Evolutionary conservation across 2,888 invertebrate species (phyloP), one percentile per base, ranked within the genome.

Genomic region (Conomelus anceps): DNA sequence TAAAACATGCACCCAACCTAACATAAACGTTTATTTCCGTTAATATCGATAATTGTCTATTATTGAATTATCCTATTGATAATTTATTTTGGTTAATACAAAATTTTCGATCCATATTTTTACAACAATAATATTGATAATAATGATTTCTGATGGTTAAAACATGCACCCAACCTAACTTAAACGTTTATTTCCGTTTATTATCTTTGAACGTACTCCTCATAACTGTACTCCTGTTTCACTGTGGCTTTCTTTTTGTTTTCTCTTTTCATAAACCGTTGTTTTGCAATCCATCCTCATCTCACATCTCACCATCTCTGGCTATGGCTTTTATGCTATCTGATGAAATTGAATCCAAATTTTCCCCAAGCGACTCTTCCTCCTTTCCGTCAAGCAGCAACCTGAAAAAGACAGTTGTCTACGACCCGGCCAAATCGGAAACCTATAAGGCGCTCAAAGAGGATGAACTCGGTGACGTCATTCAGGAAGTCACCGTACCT

Each of bases 401-500:
- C 22, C 29, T 86, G 93, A 96, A 95, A 95, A 96, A 96, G 93
- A 96, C 96, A 91, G 94, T 96, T 93, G 95, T 95, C 93, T 98
- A 96, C 95, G 97, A 98, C 95, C 98, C 98, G 92, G 96, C 97
- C 93, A 96, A 96, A 94, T 98, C 97, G 93, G 97, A 97, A 94
- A 97, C 98, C 90, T 97, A 95, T 95, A 96, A 96, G 94, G 97
- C 97, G 92, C 95, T 98, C 91, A 97, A 97, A 94, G 98, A 98
- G 94, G 95, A 96, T 91, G 95, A 95, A 92, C 93, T 94, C 88
- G 96, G 95, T 91, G 95, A 95, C 93, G 93, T 94, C 89, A 94
- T 95, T 91, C 96, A 96, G 91, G 97, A 97, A 94, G 95, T 96
- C 92, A 95, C 95, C 91, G 96, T 97, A 91, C 96, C 97, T 91